Conservation (phyloP, 2,797 vertebrate genomes). For the Liparis tanakae region DNA sequence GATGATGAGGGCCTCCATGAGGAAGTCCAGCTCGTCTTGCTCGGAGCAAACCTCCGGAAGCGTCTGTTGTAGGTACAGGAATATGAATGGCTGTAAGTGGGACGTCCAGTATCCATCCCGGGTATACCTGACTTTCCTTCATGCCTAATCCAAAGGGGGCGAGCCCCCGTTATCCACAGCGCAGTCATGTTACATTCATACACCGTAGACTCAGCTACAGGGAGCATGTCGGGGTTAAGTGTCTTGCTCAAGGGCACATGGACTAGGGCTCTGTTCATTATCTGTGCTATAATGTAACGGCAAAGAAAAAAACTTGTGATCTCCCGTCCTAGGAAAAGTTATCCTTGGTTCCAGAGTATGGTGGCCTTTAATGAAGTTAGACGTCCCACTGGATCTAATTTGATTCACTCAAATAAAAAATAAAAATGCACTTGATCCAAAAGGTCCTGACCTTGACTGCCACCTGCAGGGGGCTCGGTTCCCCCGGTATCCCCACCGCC, state of each 20-base stretch:
- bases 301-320: neutral
- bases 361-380: neutral
- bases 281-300: conserved; percentile 1
- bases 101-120: neutral
- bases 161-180: neutral
- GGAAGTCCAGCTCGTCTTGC: conserved; percentile 97
- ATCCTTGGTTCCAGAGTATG: neutral
- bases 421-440: neutral
- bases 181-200: neutral
- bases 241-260: no score
- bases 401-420: conserved; percentile 10
- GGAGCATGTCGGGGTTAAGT: no score
- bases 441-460: conserved; percentile 92
- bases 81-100: neutral
- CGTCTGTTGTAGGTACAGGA: conserved; percentile 81
- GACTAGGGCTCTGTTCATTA: neutral
- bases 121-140: neutral
- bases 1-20: conserved; percentile 99
- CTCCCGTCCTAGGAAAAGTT: neutral
- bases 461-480: conserved; percentile 94
- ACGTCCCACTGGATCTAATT: neutral
- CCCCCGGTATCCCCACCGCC: conserved; percentile 91
- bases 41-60: conserved; percentile 98
- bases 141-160: neutral
- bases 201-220: neutral